Conservation (phyloP, 2,888 invertebrate species). For the Agonopterix arenella region DNA sequence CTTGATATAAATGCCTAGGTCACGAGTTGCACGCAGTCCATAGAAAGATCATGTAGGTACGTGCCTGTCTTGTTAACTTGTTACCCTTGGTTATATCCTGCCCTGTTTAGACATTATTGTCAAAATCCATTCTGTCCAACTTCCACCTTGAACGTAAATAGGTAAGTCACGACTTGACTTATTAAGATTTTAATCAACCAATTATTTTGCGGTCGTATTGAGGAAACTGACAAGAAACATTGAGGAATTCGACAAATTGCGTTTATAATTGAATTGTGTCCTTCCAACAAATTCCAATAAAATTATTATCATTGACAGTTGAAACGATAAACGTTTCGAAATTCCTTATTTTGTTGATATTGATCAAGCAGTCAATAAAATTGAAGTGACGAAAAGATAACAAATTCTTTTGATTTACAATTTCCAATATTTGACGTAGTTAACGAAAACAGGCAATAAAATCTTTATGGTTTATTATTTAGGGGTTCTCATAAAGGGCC, state of each 20-base stretch:
- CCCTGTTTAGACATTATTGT: slow-evolving; percentile 31
- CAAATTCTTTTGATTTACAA: not conserved
- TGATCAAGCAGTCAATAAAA: not conserved
- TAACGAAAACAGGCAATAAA: not conserved
- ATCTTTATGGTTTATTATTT: not conserved
- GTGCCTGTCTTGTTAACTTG: slow-evolving; percentile 4
- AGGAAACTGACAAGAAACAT: not conserved
- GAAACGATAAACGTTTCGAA: slow-evolving; percentile 4
- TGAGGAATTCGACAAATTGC: not conserved
- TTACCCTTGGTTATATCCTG: slow-evolving; percentile 53
- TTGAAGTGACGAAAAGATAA: too few relatives aligned
- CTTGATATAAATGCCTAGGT: slow-evolving; percentile 54
- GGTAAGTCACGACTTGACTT: slow-evolving; percentile 53
- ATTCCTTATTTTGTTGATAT: not conserved
- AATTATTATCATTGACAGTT: not conserved
- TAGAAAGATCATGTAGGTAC: slow-evolving; percentile 25
- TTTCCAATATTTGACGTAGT: not conserved
- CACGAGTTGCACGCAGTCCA: slow-evolving; percentile 39
- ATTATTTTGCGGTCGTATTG: too few relatives aligned
- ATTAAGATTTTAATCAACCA: slow-evolving; percentile 36
- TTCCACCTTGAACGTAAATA: slow-evolving; percentile 49
- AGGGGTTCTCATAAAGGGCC: slow-evolving; percentile 14
- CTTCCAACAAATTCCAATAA: too few relatives aligned
- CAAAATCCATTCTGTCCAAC: slow-evolving; percentile 38
- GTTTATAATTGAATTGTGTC: not conserved